Base-by-base conservation (phyloP, 1,140 invertebrate species). In the Eupeodes corollae region DNA sequence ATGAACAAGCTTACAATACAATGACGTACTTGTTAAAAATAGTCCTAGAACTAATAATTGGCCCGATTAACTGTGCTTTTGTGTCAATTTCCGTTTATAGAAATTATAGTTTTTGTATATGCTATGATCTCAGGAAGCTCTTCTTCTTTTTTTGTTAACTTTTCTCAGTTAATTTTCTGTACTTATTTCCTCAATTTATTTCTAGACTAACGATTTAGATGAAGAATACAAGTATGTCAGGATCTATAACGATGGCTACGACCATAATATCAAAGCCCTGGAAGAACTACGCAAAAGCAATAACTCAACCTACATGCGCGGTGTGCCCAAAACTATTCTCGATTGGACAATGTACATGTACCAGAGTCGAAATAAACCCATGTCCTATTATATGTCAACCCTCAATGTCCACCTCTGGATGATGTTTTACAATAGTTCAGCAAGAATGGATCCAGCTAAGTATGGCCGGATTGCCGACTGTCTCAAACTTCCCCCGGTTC, bases 351-450 rank as follows among this genome's bases (percentile, higher is more conserved):
- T 66, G 19, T 66, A 63, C 51, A 45, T 66, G 1, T 61, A 51
- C 31, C 63, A 66, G 35, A 66, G 63, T 41, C 58, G 56, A 8
- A 46, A 57, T 47, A 66, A 63, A 39, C 63, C 63, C 1, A 66
- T 66, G 62, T 61, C 62, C 8, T 66, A 66, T 19, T 66, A 58
- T 33, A 63, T 56, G 50, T 35, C 63, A 31, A 66, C 62, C 0
- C 58, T 66, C 3, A 56, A 54, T 18, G 60, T 65, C 1, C 63
- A 66, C 42, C 41, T 66, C 11, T 66, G 64, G 39, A 66, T 66
- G 63, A 57, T 53, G 15, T 40, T 65, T 14, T 65, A 59, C 19
- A 66, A 66, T 19, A 47, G 46, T 8, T 58, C 52, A 11, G 63
- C 61, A 31, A 53, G 63, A 0, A 34, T 33, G 39, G 48, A 50